Base-by-base conservation (phyloP, 2,113 vertebrate genomes). In the Brienomyrus brachyistius region DNA sequence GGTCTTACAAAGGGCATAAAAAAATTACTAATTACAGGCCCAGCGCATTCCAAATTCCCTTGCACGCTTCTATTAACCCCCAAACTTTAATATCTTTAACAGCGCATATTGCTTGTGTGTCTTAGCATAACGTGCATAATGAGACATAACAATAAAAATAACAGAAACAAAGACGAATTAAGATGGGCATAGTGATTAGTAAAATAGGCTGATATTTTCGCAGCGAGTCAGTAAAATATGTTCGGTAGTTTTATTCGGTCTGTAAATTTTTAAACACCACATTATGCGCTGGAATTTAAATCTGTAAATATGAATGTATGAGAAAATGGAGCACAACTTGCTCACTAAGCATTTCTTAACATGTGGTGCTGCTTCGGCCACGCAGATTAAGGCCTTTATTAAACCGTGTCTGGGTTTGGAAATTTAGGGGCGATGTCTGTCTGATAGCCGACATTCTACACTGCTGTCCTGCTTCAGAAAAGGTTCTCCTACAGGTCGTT, bases 81-180 rank as follows among this genome's bases (percentile, higher is more conserved):
- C 23, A 86, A 86, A 51, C 83, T 51, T 89, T 52, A 23, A 21
- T 52, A 84, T 35, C 13, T 86, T 86, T 7, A 90, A 82, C 88
- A 90, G 88, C 45, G 4, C 83, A 9, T 50, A n/a, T 51, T 27
- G 74, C 19, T 17, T 80, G 5, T 43, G 35, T 80, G 23, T 27
- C 45, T 86, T 27, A 31, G 45, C 48, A 86, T 86, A 13, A 31
- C 27, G 35, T 80, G 31, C 31, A 80, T 2, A 80, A 80, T 80
- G 74, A 80, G 4, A 43, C 5, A 17, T 17, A 17, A 17, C 70
- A 80, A 80, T 43, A 80, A 43, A 80, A 43, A 80, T 80, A 19
- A 80, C 35, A 17, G 74, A 40, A 43, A 80, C 74, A 80, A 80
- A 40, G 5, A 17, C 35, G 70, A 43, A 43, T 80, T 35, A 80